Percentiles rank a stretch among this genome's conserved stretches.
These are phyloP conservation scores for Aspidiotus destructor DNA, from an alignment of 2,888 invertebrate species.

Conservation along the genomic window DNA sequence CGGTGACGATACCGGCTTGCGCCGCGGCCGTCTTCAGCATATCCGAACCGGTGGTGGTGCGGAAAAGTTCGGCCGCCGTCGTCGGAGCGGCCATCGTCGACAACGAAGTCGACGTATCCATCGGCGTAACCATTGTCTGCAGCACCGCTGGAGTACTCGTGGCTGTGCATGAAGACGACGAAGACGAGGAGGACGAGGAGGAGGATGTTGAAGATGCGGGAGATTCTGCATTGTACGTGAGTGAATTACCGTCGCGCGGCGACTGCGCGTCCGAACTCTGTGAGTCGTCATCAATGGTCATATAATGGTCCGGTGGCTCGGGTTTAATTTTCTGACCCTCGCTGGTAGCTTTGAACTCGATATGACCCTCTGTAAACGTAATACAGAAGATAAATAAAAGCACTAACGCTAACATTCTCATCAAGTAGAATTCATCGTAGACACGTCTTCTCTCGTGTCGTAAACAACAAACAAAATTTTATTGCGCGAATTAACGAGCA, in stretches of 20 bases:
- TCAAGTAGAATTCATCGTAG: not conserved
- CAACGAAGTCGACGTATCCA: constrained; percentile 30
- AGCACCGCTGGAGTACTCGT: not conserved
- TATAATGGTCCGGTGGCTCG: constrained; percentile 74
- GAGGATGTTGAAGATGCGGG: constrained; percentile 35
- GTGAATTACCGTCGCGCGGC: constrained; percentile 35
- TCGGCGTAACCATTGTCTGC: constrained; percentile 33
- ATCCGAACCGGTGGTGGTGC: constrained; percentile 40
- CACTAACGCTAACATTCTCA: not conserved
- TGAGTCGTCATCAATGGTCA: constrained; percentile 80
- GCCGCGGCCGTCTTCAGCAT: constrained; percentile 54
- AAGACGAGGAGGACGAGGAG: constrained; percentile 26
- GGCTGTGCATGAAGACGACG: not conserved
- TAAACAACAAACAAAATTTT: too few species aligned
- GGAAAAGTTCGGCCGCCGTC: constrained; percentile 27
- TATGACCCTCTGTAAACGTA: constrained; percentile 59
- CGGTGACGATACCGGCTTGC: constrained; percentile 57
- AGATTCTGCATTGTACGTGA: constrained; percentile 42
- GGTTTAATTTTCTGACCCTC: constrained; percentile 79
- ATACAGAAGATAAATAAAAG: constrained; percentile 2
- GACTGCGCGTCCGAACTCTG: constrained; percentile 58
- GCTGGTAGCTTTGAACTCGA: constrained; percentile 84
- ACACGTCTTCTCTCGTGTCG: constrained; percentile 1
- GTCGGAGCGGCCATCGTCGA: not conserved
- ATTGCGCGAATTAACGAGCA: too few species aligned